Conservation (phyloP, 2,797 vertebrate species). For the Peromyscus melanophrys region DNA sequence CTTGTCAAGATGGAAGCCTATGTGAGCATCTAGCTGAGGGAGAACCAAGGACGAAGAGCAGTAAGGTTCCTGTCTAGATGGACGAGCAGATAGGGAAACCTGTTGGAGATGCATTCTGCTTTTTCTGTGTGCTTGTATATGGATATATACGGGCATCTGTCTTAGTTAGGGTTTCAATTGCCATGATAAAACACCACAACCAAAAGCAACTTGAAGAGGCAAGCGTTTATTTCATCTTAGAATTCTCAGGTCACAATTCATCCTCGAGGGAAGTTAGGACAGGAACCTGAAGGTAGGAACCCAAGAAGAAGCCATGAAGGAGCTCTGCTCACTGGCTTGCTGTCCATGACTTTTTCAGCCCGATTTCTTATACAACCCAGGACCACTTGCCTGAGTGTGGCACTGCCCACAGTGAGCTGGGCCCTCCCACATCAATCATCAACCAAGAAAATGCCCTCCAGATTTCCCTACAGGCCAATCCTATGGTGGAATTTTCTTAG, state of each 20-base stretch:
- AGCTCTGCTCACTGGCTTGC: background rate
- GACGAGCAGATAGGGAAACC: background rate
- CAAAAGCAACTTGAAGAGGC: background rate
- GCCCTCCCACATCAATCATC: background rate
- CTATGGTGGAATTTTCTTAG: background rate
- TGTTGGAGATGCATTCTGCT: background rate
- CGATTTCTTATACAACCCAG: background rate
- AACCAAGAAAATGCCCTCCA: background rate
- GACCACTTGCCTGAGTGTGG: background rate
- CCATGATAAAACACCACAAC: background rate
- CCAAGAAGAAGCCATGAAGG: background rate
- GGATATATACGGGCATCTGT: background rate
- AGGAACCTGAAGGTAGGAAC: background rate
- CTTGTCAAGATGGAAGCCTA: background rate
- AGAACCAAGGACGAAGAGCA: background rate
- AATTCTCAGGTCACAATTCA: background rate
- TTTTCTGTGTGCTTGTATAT: background rate
- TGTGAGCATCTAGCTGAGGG: background rate
- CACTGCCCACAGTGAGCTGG: background rate
- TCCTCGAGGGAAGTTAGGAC: background rate
- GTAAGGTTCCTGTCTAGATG: background rate
- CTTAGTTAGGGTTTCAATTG: background rate
- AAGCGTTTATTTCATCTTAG: background rate
- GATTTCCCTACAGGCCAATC: background rate
- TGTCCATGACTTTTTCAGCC: too few species aligned